A percentile compares a stretch with the other conserved stretches of the same genome.
Conservation (phyloP, 2,797 vertebrate species). For the Micrastur ruficollis region DNA sequence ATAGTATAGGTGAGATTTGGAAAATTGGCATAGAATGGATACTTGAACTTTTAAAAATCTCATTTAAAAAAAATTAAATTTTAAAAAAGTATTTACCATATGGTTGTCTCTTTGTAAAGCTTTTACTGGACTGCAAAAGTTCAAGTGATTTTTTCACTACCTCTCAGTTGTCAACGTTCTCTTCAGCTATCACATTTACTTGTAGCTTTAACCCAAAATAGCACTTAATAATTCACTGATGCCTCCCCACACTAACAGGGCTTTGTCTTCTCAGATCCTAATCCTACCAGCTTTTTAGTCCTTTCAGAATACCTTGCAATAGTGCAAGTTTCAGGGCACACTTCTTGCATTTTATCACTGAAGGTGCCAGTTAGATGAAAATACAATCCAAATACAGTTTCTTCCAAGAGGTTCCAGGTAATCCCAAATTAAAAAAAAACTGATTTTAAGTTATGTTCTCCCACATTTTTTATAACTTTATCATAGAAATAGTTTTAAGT, state of each 20-base stretch:
- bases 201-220: not conserved
- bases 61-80: not conserved
- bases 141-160: not conserved
- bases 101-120: not conserved
- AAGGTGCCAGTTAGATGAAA: not conserved
- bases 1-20: not conserved
- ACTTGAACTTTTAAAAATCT: not conserved
- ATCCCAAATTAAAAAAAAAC: not conserved
- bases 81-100: not conserved
- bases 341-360: not conserved
- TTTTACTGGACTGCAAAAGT: not conserved
- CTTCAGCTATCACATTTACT: not conserved
- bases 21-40: not conserved
- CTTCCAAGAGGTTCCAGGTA: not conserved
- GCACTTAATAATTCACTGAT: not conserved
- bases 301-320: not conserved
- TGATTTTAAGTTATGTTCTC: not conserved
- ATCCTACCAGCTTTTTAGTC: not conserved
- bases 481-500: not conserved
- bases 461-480: not conserved
- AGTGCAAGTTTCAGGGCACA: not conserved
- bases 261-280: not conserved
- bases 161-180: not conserved
- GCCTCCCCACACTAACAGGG: not conserved
- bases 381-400: not conserved